A percentile compares a stretch with the other conserved stretches of the same genome.
These are phyloP conservation scores for Leptocoma aspasia DNA, from an alignment of 2,113 vertebrate species.

Conservation along the genomic window DNA sequence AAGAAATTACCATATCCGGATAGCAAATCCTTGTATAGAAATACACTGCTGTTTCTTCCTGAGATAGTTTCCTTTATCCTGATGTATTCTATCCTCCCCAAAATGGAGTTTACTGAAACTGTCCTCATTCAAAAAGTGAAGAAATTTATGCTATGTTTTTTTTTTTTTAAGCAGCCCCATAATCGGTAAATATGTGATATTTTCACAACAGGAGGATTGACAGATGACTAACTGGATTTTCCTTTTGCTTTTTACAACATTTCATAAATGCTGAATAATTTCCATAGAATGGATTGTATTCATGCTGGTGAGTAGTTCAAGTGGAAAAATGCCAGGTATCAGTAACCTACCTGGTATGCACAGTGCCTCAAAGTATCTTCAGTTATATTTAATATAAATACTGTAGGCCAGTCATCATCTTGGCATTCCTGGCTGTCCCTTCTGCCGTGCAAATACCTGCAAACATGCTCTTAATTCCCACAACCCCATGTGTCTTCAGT, in stretches of 20 bases:
- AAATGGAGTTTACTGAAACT: neutral
- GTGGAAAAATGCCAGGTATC: neutral
- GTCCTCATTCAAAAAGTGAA: neutral
- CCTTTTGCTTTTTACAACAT: neutral
- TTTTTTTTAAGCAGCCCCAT: neutral
- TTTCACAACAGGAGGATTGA: neutral
- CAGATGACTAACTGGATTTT: constrained; percentile 34
- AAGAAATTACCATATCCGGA: neutral
- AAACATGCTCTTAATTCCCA: neutral
- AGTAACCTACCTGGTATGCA: fast-evolving
- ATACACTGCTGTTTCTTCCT: neutral
- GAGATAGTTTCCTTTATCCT: neutral
- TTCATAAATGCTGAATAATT: constrained; percentile 2
- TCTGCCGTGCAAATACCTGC: neutral
- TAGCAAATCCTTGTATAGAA: neutral
- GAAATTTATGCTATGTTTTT: neutral
- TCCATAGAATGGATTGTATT: neutral
- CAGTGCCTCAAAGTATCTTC: neutral
- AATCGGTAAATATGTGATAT: neutral
- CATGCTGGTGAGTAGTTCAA: neutral
- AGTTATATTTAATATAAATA: neutral
- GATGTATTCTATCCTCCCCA: neutral
- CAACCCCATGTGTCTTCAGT: fast-evolving
- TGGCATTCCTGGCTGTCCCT: neutral
- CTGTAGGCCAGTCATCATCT: neutral